phyloP scores from a whole-genome alignment of 1,140 invertebrate genomes.

The Bombus superbus region DNA sequence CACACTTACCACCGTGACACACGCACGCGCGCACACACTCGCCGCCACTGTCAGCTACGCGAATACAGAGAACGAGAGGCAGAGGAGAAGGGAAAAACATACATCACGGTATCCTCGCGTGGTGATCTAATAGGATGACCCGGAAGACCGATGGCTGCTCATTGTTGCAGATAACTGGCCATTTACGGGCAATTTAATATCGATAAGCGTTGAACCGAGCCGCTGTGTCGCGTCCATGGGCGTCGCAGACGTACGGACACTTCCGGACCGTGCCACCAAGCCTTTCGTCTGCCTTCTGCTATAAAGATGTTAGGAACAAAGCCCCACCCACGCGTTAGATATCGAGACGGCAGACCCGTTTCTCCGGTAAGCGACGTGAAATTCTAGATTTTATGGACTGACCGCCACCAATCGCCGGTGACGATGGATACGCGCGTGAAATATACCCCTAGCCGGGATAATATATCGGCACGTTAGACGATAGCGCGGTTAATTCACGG shows the following conservation, averaged over 20 bases:
- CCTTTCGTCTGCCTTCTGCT: constrained; percentile 44
- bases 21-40: no score
- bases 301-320: constrained; percentile 70
- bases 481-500: constrained; percentile 18
- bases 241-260: constrained; percentile 1
- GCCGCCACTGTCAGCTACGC: neutral
- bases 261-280: constrained; percentile 34
- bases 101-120: constrained; percentile 13
- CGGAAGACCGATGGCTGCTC: constrained; percentile 54
- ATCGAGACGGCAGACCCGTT: constrained; percentile 61
- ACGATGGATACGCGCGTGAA: constrained; percentile 31
- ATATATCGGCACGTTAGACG: neutral
- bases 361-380: constrained; percentile 54
- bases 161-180: constrained; percentile 51
- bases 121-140: constrained; percentile 53
- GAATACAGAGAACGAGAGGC: constrained; percentile 7
- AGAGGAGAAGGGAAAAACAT: constrained; percentile 8
- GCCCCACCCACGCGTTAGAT: constrained; percentile 60
- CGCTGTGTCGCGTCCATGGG: constrained; percentile 8
- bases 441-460: neutral
- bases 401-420: constrained; percentile 13
- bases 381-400: constrained; percentile 55
- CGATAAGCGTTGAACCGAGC: constrained; percentile 47
- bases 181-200: constrained; percentile 61
- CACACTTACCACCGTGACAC: neutral